These are phyloP conservation scores for Ctenopoma multispine DNA, from an alignment of 2,797 vertebrate genomes.

Conservation along the genomic window DNA sequence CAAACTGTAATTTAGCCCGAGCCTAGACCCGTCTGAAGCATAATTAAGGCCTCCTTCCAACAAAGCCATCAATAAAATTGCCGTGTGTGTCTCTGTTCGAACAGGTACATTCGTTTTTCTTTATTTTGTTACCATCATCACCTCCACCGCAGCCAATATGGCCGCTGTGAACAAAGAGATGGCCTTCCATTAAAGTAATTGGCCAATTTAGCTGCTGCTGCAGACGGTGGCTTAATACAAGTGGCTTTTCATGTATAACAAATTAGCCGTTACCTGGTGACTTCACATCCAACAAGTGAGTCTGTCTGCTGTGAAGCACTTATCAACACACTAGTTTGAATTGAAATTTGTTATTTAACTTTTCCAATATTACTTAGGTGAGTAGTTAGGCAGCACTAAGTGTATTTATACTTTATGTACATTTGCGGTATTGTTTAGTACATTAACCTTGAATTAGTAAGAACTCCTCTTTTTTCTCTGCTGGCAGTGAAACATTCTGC, in stretches of 20 bases:
- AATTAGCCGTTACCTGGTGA: slow-evolving; percentile 70
- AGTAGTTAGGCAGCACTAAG: neutral
- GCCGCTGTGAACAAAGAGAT: slow-evolving; percentile 69
- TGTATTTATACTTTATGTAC: neutral
- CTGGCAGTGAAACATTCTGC: no score
- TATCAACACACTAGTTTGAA: slow-evolving; percentile 40
- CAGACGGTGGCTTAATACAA: slow-evolving; percentile 59
- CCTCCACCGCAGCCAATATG: slow-evolving; percentile 38
- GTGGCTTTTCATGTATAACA: slow-evolving; percentile 75
- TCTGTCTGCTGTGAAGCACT: slow-evolving; percentile 20
- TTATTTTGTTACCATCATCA: slow-evolving; percentile 31
- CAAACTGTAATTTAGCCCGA: slow-evolving; percentile 70
- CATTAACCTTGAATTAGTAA: no score
- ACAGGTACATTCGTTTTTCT: slow-evolving; percentile 51
- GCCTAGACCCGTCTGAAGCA: slow-evolving; percentile 53
- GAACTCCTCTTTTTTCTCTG: no score
- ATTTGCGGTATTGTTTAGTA: neutral
- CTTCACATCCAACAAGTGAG: slow-evolving; percentile 62
- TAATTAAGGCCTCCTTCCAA: slow-evolving; percentile 67
- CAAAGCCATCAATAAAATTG: slow-evolving; percentile 56
- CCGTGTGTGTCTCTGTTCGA: slow-evolving; percentile 26
- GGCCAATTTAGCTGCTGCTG: slow-evolving; percentile 71
- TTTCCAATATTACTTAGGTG: slow-evolving; percentile 3
- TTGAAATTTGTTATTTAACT: slow-evolving; percentile 26
- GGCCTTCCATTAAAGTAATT: slow-evolving; percentile 74